Evolutionary conservation across 2,797 vertebrate species (phyloP).

Genomic region (Sebastolobus altivelis): DNA sequence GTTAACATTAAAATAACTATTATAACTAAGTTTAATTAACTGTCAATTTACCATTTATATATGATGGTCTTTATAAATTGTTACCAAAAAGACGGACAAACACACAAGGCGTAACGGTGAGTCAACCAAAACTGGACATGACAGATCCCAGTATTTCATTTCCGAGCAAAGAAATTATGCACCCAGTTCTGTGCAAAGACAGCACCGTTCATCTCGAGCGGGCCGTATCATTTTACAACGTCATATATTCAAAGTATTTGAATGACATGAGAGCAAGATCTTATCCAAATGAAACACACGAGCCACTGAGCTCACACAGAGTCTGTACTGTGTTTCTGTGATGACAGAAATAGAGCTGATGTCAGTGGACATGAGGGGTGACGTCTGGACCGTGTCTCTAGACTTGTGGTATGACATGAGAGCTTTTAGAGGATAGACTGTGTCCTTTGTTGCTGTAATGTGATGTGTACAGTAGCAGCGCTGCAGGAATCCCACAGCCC

Average conservation of each 20-base stretch:
- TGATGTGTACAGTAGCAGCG: conserved; percentile 46
- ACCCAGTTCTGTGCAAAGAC: conserved; percentile 10
- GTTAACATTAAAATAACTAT: too few species aligned
- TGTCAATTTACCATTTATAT: too few species aligned
- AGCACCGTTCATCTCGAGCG: conserved; percentile 17
- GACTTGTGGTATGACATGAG: conserved; percentile 31
- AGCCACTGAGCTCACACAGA: conserved; percentile 42
- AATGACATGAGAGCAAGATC: conserved; percentile 9
- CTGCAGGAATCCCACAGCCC: conserved; percentile 61
- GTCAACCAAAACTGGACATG: conserved; percentile 31
- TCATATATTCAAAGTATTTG: conserved; percentile 59
- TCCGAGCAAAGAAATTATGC: conserved; percentile 6
- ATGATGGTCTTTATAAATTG: too few species aligned
- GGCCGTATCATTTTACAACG: conserved; percentile 24
- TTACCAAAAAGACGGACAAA: not conserved
- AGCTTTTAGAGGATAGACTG: conserved; percentile 24
- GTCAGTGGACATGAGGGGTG: conserved; percentile 6
- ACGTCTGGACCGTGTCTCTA: conserved; percentile 36
- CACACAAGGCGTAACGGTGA: conserved; percentile 29
- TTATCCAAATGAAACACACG: conserved; percentile 60
- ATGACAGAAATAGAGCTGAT: conserved; percentile 26
- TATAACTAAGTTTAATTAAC: too few species aligned
- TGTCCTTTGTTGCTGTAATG: conserved; percentile 37
- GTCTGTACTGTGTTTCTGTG: conserved; percentile 39
- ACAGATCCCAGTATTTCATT: conserved; percentile 47